A percentile compares a stretch with the other conserved stretches of the same genome.
Evolutionary conservation across 2,888 invertebrate genomes (phyloP).

Genomic region (Hoplodrina blanda): DNA sequence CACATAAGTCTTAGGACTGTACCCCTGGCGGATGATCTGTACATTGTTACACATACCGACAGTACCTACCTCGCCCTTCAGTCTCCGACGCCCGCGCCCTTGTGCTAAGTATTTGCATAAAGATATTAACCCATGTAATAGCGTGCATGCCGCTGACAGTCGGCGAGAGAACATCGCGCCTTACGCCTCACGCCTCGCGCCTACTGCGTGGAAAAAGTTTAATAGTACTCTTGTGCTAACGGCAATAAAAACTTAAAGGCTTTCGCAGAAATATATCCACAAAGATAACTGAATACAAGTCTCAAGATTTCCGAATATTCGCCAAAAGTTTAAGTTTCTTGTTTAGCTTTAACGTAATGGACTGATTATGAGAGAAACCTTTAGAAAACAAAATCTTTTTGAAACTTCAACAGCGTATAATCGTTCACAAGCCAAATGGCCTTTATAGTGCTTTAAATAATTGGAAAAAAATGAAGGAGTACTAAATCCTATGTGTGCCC

Average conservation of each 20-base stretch:
- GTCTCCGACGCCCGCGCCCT: not conserved
- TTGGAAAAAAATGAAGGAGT: not conserved
- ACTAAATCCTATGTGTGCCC: no score
- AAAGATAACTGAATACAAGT: not conserved
- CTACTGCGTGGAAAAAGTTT: constrained; percentile 10
- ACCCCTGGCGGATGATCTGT: constrained; percentile 9
- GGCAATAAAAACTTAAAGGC: constrained; percentile 4
- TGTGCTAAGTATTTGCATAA: constrained; percentile 45
- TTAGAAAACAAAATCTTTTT: constrained; percentile 12
- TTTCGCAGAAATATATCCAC: not conserved
- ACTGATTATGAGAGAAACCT: not conserved
- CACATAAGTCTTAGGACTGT: not conserved
- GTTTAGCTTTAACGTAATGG: constrained; percentile 3
- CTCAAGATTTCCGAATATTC: constrained; percentile 4
- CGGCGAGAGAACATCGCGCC: constrained; percentile 17
- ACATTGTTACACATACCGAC: not conserved
- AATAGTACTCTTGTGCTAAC: constrained; percentile 4
- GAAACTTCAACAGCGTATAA: not conserved
- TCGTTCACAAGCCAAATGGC: constrained; percentile 7
- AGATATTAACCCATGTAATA: constrained; percentile 44
- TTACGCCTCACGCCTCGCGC: not conserved
- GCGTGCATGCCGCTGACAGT: constrained; percentile 45
- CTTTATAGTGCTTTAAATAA: not conserved
- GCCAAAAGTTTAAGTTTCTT: not conserved
- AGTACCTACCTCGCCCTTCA: not conserved